Evolutionary conservation across 64 coral and sea anemone genomes (phyloP), one percentile per base, ranked within the genome.

Genomic region (Anthopleura sola): DNA sequence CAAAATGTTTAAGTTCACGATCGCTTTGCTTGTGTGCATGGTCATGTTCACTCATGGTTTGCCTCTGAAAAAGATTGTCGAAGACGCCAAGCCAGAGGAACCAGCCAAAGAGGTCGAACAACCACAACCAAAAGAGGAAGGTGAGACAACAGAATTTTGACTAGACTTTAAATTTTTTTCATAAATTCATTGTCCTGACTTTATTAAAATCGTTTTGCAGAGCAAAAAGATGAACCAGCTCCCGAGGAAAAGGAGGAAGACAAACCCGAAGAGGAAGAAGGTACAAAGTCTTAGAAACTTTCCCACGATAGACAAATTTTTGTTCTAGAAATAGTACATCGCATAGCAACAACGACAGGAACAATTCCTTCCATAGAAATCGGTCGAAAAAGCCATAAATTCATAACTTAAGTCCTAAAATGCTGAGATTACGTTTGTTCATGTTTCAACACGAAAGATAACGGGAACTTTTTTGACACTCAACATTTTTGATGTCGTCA

Each of bases 1-100:
- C 76, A 79, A 79, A 79, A 79, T 79, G 76, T 79, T 79, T 79
- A 79, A 79, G 76, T 33, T 79, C 9, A 48, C 76, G 31, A 44
- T 79, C 21, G 37, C 17, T n/a, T 48, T 79, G 36, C 37, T 79
- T 79, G 16, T 79, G 16, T 79, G 76, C 37, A 79, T 79, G 76
- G 18, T 79, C 9, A 79, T 79, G 76, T 13, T 79, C 6, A 79
- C 76, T 7, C 76, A 79, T 46, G 76, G 76, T 1, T 18, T 79
- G 76, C 76, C 76, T 3, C 31, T 79, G 38, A 33, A 23, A 8
- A 79, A 79, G 44, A 38, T 79, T 3, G 34, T 79, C 16, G 76
- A 79, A 79, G 44, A 79, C 17, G 15, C 44, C 8, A 79, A 79
- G 31, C 15, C 44, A 79, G 76, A 79, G 37, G 19, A 38, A 23